Base-by-base conservation (phyloP, 2,113 vertebrate species). In the Coregonus clupeaformis region DNA sequence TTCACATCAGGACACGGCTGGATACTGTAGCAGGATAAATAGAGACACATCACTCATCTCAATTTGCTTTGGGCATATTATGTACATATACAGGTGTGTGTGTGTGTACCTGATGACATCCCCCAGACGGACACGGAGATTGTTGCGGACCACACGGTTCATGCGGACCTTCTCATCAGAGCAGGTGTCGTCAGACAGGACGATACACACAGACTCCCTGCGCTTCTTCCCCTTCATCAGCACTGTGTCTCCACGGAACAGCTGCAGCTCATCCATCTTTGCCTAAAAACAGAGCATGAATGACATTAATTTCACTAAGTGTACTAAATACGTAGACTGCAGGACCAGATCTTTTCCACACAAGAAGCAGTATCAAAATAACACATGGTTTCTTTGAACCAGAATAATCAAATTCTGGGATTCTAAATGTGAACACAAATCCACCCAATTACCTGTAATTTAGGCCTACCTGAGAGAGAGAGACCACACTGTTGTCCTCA, bases 1-100 rank as follows among this genome's bases (percentile, higher is more conserved):
- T 99, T 99, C 85, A 99, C 97, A 92, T 99, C 97, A 78, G 98
- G 98, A 82, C 97, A 99, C n/a, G 98, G 96, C 78, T 99, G 98
- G 91, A 99, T 99, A 92, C 98, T 99, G 77, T 13, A 77, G 47
- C 42, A 59, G 47, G 73, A 47, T 83, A 0, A 65, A 42, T n/a
- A 49, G 0, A 78, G 0, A 83, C 77, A 62, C 1, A 64, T 14
- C 4, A 55, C 1, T 59, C 32, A 2, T 69, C 20, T 24, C 20
- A 22, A 73, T 49, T 59, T 76, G 9, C 45, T n/a, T 68, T 3
- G 60, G 64, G 2, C 6, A 32, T 3, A 59, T 3, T 24, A 67
- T 52, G 7, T 24, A 60, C n/a, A 66, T 20, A 24, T 18, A 20
- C 4, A 66, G 6, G 4, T 0, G n/a, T 22, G 9, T 27, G 11